Evolutionary conservation across 2,888 invertebrate genomes (phyloP), one percentile per base, ranked within the genome.

Genomic region (Gymnosoma rotundatum): DNA sequence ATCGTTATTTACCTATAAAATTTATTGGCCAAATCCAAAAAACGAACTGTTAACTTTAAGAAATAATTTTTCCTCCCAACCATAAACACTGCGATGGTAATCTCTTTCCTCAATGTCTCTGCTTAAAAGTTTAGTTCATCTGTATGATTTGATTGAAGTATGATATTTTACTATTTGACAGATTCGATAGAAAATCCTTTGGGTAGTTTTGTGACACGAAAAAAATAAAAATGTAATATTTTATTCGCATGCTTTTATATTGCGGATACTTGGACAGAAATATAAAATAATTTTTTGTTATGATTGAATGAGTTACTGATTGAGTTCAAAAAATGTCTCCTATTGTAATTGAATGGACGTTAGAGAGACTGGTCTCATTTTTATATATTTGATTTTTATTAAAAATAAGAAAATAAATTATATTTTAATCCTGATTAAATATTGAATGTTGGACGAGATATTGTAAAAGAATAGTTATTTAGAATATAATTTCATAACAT

Each of bases 141-240:
- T 78, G 78, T 78, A 70, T 78, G 81, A 81, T 78, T 88, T 89
- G 89, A 89, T 88, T 89, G 89, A 89, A 88, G 88, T 87, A 85
- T 88, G 88, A 88, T 88, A 88, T 89, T 89, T 88, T 78, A 87
- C 86, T 83, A 86, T 88, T 89, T 89, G 89, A 89, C 88, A 88
- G 88, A 88, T 88, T 88, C 88, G 88, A 88, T 88, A 88, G 89
- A 88, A 88, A 87, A 86, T 87, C 87, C 87, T 87, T 85, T 86
- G 87, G 87, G 86, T 87, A 81, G 74, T 69, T 64, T 72, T 66
- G 48, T 63, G 50, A 66, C 45, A 75, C 1, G 10, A 16, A 45
- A 61, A 21, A 80, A 64, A 54, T 10, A 54, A 16, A 67, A 72
- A 61, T 73, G 66, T 66, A 61, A 74, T 75, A 58, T 66, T 56